These are phyloP conservation scores for Thalassophryne amazonica DNA, from an alignment of 2,797 vertebrate species.

Conservation along the genomic window DNA sequence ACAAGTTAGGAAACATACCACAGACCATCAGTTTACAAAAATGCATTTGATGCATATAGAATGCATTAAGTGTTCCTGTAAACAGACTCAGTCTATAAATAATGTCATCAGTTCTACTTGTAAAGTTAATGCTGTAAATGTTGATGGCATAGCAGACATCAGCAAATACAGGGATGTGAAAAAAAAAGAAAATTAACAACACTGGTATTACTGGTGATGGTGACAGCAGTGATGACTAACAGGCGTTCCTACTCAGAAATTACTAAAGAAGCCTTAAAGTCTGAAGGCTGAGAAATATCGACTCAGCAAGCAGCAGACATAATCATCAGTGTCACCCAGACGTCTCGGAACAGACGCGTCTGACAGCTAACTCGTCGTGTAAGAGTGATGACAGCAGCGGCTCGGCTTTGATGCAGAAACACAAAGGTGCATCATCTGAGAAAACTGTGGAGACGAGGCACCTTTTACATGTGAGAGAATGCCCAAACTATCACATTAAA, in stretches of 20 bases:
- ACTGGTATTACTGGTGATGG: neutral
- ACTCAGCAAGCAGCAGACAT: slow-evolving; percentile 35
- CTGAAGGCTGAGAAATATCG: slow-evolving; percentile 24
- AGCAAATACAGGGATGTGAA: neutral
- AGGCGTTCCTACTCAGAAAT: neutral
- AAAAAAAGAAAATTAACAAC: neutral
- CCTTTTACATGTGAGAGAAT: too few relatives aligned
- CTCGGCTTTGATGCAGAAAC: neutral
- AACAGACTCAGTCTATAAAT: neutral
- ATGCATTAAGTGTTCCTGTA: neutral
- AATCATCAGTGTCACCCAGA: slow-evolving; percentile 3
- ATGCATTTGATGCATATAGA: too few relatives aligned
- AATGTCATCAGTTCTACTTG: neutral
- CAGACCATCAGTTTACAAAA: too few relatives aligned
- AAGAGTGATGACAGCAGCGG: slow-evolving; percentile 11
- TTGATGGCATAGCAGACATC: neutral
- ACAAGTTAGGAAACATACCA: too few relatives aligned
- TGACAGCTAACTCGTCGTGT: slow-evolving; percentile 9
- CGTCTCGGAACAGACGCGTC: slow-evolving; percentile 20
- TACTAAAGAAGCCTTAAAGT: slow-evolving; percentile 1
- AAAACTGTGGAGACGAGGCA: neutral
- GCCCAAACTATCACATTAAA: too few relatives aligned
- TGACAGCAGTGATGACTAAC: neutral
- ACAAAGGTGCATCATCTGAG: neutral
- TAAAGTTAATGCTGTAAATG: neutral